Conservation (phyloP, 2,113 vertebrate species). For the Petaurus breviceps region DNA sequence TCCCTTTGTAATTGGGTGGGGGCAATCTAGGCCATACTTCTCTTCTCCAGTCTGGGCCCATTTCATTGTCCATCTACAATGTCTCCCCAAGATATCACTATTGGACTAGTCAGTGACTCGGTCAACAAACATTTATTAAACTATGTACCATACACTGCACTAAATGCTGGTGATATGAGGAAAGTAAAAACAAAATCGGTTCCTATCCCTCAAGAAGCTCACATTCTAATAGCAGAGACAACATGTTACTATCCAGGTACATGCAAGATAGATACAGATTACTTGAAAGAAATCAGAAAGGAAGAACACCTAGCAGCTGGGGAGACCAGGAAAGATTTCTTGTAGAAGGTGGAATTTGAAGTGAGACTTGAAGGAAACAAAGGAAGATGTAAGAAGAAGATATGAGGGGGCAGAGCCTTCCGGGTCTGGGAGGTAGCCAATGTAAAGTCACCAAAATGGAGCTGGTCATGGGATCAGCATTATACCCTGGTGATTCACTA, state of each 20-base stretch:
- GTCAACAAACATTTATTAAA: neutral
- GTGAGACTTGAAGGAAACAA: neutral
- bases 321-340: neutral
- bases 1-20: neutral
- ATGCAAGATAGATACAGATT: neutral
- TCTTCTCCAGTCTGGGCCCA: neutral
- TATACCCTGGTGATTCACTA: neutral
- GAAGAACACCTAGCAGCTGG: neutral
- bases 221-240: neutral
- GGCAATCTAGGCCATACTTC: neutral
- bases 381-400: neutral
- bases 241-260: neutral
- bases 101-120: neutral
- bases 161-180: neutral
- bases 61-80: neutral
- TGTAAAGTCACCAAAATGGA: neutral
- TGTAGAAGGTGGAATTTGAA: too few species aligned
- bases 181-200: neutral
- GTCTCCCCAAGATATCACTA: neutral
- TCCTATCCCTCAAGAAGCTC: neutral
- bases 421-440: too few species aligned
- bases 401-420: neutral
- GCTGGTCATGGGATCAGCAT: neutral
- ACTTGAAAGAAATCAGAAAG: neutral
- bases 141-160: neutral